phyloP scores from a whole-genome alignment of 2,888 invertebrate species.

The Euspilapteryx auroguttella region DNA sequence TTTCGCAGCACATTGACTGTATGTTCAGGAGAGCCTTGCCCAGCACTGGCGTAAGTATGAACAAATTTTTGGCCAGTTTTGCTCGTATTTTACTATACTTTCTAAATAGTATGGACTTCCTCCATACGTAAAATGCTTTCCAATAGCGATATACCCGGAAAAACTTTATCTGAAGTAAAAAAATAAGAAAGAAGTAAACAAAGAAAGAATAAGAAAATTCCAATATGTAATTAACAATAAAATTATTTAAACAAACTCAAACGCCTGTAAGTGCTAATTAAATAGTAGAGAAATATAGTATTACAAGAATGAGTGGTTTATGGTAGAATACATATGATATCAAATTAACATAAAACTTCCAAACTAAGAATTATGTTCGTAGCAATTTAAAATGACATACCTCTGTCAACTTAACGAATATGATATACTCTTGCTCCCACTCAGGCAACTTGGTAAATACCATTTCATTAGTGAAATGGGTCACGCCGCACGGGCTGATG shows the following conservation, averaged over 20 bases:
- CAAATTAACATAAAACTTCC: too few relatives aligned
- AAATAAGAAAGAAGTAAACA: too few relatives aligned
- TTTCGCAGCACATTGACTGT: constrained; percentile 67
- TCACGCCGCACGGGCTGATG: constrained; percentile 80
- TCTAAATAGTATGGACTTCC: constrained; percentile 69
- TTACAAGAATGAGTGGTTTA: too few relatives aligned
- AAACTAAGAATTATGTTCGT: too few relatives aligned
- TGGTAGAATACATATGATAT: too few relatives aligned
- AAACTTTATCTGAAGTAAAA: constrained; percentile 57
- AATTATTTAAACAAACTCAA: too few relatives aligned
- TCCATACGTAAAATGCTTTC: constrained; percentile 84
- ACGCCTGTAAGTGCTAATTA: too few relatives aligned
- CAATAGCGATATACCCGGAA: constrained; percentile 71
- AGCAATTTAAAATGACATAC: too few relatives aligned
- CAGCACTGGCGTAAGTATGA: constrained; percentile 72
- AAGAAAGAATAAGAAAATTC: too few relatives aligned
- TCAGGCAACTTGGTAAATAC: constrained; percentile 75
- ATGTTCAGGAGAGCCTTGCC: constrained; percentile 72
- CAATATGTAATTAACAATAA: too few relatives aligned
- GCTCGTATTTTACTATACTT: constrained; percentile 66
- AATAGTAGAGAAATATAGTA: too few relatives aligned
- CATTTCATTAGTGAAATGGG: constrained; percentile 76
- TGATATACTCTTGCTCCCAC: constrained; percentile 84
- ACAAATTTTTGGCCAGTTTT: constrained; percentile 68
- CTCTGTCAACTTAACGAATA: constrained; percentile 75